Evolutionary conservation across 2,113 vertebrate genomes (phyloP).

Genomic region (Mustela lutreola): DNA sequence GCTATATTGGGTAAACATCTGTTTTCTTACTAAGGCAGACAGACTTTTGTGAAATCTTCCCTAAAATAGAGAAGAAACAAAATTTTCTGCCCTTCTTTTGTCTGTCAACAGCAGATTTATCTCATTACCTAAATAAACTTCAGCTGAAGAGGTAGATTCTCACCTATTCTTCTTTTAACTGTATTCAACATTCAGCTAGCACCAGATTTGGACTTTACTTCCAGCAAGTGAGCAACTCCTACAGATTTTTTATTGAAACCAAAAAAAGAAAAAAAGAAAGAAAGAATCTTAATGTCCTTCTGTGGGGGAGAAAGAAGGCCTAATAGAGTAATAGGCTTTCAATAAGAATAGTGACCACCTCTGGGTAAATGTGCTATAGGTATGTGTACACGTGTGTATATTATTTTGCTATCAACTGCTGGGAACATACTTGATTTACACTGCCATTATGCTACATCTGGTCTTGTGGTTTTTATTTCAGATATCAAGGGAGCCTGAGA

Average conservation of each 20-base stretch:
- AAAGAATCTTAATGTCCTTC: background rate
- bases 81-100: conserved; percentile 4
- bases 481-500: background rate
- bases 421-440: background rate
- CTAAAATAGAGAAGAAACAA: conserved; percentile 40
- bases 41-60: background rate
- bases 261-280: background rate
- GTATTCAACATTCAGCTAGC: background rate
- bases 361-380: background rate
- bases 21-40: conserved; percentile 29
- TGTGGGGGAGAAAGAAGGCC: background rate
- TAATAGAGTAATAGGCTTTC: background rate
- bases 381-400: background rate
- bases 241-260: background rate
- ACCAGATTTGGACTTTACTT: background rate
- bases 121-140: background rate
- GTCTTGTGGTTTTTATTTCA: background rate
- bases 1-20: conserved; percentile 48
- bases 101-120: background rate
- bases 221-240: background rate
- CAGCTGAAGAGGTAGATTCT: background rate
- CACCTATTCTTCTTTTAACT: background rate
- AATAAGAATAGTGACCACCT: background rate
- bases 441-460: background rate
- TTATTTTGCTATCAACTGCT: background rate